Evolutionary conservation across 1,140 invertebrate genomes (phyloP), one percentile per base, ranked within the genome.

Genomic region (Drosophila parvula): DNA sequence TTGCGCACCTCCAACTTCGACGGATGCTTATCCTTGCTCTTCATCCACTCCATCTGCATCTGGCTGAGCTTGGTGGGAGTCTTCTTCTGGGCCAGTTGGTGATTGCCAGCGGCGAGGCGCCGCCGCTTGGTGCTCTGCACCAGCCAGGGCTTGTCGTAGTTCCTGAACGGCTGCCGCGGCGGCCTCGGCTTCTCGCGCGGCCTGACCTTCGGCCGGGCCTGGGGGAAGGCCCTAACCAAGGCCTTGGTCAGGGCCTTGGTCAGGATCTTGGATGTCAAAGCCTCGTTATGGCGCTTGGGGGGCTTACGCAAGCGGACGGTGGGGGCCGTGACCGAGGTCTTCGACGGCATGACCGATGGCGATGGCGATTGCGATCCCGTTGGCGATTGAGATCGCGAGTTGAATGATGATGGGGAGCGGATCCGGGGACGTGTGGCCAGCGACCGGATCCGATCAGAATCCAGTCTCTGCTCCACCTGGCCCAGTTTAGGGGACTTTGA

Each of bases 81-180:
- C 22, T 22, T 22, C 22, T 22, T 22, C 22, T 22, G 1, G 22
- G 22, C 22, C 22, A 22, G 22, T 22, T 1, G 22, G 3, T 22
- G 22, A 6, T 0, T 18, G 12, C 22, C 56, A 1, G n/a, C 59
- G 0, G 8, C 59, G n/a, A 53, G 14, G 6, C 59, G 34, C 18
- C 40, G 10, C 9, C 4, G 4, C 32, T 71, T 43, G 51, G 0
- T 0, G 3, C 40, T 18, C 0, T 38, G 10, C 22, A 73, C 44
- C 34, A 51, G 41, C 73, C 73, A 75, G 11, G 73, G 73, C 22
- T 64, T 73, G 7, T 63, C 59, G 18, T 75, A 75, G 34, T 12
- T 51, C 9, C 73, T 41, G 5, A 14, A 55, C 0, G 18, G 8
- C 7, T 32, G 4, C 11, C 38, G 27, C 8, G 32, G 51, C 3